Percentiles rank a stretch among this genome's conserved stretches.
phyloP scores from a whole-genome alignment of 2,888 invertebrate genomes.

The Unio pictorum region DNA sequence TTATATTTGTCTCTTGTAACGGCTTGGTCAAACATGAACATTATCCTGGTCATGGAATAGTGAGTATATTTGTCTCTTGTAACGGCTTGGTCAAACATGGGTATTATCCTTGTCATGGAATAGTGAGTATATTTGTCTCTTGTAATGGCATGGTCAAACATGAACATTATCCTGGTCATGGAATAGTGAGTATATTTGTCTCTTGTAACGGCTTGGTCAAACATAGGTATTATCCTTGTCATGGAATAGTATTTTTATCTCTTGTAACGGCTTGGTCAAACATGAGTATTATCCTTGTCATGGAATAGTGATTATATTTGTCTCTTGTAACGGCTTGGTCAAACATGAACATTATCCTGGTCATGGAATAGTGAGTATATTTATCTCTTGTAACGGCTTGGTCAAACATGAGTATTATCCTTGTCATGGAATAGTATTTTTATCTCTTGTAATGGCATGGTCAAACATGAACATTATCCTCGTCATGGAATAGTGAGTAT shows the following conservation, averaged over 20 bases:
- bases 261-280: not conserved
- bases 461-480: too few species aligned
- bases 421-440: too few species aligned
- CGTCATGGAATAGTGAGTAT: too few species aligned
- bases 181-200: constrained; percentile 74
- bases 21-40: not conserved
- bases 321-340: not conserved
- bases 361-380: too few species aligned
- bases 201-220: not conserved
- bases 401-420: not conserved
- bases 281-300: not conserved
- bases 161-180: too few species aligned
- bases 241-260: not conserved
- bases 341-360: not conserved
- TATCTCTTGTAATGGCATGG: too few species aligned
- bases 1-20: not conserved
- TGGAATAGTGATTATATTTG: not conserved
- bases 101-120: too few species aligned
- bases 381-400: not conserved
- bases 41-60: too few species aligned
- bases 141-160: too few species aligned
- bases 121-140: too few species aligned
- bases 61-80: too few species aligned
- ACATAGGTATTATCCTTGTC: not conserved
- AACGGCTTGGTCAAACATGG: too few species aligned